Percentiles rank a stretch among this genome's conserved stretches.
Conservation (phyloP, 2,888 invertebrate genomes). For the Myopa testacea region DNA sequence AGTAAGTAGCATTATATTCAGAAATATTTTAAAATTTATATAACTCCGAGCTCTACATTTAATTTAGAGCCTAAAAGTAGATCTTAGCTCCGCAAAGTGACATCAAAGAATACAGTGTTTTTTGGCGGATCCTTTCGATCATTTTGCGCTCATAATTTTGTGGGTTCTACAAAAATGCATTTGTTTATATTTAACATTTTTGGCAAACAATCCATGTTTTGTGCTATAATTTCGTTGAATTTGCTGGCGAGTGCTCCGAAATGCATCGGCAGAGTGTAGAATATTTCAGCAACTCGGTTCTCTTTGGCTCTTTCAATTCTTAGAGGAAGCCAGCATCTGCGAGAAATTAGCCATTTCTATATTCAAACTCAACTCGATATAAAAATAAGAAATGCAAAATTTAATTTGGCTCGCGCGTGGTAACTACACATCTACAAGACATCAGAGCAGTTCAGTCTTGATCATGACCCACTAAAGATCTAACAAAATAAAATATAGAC, state of each 20-base stretch:
- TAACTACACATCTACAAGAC: constrained; percentile 20
- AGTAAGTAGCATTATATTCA: background rate
- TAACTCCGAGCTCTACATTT: background rate
- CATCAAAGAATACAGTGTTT: too few relatives aligned
- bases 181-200: constrained; percentile 30
- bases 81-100: background rate
- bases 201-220: constrained; percentile 36
- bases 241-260: background rate
- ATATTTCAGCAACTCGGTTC: background rate
- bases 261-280: background rate
- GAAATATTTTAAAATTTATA: background rate
- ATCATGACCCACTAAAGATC: constrained; percentile 64
- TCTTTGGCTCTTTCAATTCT: background rate
- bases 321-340: background rate
- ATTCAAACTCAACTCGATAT: background rate
- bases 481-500: constrained; percentile 40
- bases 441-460: constrained; percentile 45
- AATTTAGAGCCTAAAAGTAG: constrained; percentile 14
- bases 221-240: constrained; percentile 9
- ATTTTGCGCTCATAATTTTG: too few relatives aligned
- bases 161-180: background rate
- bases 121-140: too few relatives aligned
- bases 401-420: background rate
- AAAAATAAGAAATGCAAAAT: constrained; percentile 37
- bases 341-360: background rate